Evolutionary conservation across 1,140 invertebrate species (phyloP), one percentile per base, ranked within the genome.

Genomic region (Nephila pilipes): DNA sequence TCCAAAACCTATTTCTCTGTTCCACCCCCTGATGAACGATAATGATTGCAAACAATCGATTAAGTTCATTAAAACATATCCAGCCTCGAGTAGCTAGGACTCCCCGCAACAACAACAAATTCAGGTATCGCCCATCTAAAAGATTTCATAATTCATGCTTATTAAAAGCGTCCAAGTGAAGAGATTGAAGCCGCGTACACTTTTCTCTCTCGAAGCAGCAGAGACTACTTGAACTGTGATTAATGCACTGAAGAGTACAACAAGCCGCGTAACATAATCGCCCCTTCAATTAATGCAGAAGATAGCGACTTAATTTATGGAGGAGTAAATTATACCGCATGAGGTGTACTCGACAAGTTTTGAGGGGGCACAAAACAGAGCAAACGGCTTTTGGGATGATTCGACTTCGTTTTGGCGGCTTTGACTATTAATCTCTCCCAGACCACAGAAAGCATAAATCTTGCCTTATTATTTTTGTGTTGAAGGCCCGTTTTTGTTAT

Each of bases 221-320:
- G 29, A 58, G 83, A 57, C 83, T 46, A 75, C 65, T 55, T 57
- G 46, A 79, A 46, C 14, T 54, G 57, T 91, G 89, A 91, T 91
- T 91, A 91, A 91, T 91, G 79, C 89, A 54, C 38, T 36, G 54
- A 91, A 85, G 22, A 58, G 55, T 69, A 85, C 81, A 92, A 92
- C 90, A 92, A 85, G 90, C 90, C 25, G 18, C 81, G 90, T 85
- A 85, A 92, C 90, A 92, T 92, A 92, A 92, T 92, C 90, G 81
- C 80, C 90, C 80, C 90, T 92, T 85, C 90, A 92, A 92, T 92
- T 92, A 92, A 92, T 85, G 90, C 38, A 57, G 58, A 60, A 60
- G 80, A 92, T 92, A 92, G 90, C 36, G 81, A 83, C 90, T 92
- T 92, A 92, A 92, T 92, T 92, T 92, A 92, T 92, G 90, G 60